Evolutionary conservation across 2,113 vertebrate species (phyloP).

Genomic region (Tragelaphus strepsiceros): DNA sequence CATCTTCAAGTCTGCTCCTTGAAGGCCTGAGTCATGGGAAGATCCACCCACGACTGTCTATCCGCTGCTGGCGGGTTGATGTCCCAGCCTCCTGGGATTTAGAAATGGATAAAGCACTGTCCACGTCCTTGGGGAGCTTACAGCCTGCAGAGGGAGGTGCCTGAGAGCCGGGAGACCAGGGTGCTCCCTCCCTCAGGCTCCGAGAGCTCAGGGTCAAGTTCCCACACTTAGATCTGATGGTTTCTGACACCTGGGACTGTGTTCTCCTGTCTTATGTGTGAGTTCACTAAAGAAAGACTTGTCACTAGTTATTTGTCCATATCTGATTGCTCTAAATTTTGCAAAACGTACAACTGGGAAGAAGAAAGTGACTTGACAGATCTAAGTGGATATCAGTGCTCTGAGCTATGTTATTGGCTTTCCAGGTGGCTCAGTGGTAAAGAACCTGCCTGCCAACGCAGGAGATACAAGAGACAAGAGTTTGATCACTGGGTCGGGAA

Average conservation of each 20-base stretch:
- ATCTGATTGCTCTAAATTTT: not conserved
- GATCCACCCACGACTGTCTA: not conserved
- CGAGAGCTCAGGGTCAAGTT: not conserved
- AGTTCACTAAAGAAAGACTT: not conserved
- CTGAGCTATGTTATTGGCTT: not conserved
- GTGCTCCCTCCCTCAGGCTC: too few relatives aligned
- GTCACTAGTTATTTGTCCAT: not conserved
- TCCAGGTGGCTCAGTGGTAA: not conserved
- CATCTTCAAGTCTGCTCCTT: not conserved
- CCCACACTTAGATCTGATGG: not conserved
- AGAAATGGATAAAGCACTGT: not conserved
- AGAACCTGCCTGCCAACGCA: not conserved
- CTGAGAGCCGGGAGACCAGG: accelerated
- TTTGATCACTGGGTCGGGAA: not conserved
- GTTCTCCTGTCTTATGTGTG: not conserved
- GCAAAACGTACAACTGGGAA: not conserved
- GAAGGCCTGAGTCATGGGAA: not conserved
- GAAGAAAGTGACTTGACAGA: not conserved
- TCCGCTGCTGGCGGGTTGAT: not conserved
- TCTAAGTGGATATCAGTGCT: not conserved
- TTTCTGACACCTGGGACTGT: not conserved
- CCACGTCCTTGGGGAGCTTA: not conserved
- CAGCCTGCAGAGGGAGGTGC: not conserved
- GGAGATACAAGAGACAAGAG: not conserved
- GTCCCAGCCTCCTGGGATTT: not conserved